Evolutionary conservation across 1,140 invertebrate genomes (phyloP).

Genomic region (Drosophila navojoa): DNA sequence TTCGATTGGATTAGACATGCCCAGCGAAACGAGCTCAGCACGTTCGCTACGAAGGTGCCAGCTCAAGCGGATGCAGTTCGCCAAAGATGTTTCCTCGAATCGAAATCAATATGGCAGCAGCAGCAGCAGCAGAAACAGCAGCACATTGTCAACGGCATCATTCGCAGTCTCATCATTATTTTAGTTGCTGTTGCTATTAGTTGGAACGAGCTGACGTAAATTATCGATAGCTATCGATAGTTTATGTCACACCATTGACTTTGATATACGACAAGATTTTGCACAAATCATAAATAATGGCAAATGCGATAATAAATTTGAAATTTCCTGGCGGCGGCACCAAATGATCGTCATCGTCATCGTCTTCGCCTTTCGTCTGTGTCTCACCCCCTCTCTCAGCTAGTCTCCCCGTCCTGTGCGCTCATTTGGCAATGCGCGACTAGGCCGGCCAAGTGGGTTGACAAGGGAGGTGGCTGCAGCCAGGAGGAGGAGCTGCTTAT

Average conservation of each 20-base stretch:
- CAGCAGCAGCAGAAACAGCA: neutral
- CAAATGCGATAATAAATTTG: conserved; percentile 77
- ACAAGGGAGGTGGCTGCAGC: conserved; percentile 28
- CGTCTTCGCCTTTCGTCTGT: conserved; percentile 2
- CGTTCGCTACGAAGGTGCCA: conserved; percentile 24
- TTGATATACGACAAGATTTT: conserved; percentile 73
- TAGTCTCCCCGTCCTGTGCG: neutral
- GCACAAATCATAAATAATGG: conserved; percentile 76
- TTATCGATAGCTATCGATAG: conserved; percentile 66
- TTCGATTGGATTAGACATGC: conserved; percentile 11
- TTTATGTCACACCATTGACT: conserved; percentile 69
- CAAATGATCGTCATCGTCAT: conserved; percentile 53
- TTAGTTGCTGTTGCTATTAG: conserved; percentile 30
- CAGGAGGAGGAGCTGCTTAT: neutral
- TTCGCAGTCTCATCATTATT: conserved; percentile 47
- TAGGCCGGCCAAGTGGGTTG: conserved; percentile 48
- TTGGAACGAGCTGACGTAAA: conserved; percentile 60
- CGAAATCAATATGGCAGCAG: conserved; percentile 8
- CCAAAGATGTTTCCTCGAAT: conserved; percentile 22
- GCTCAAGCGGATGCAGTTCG: conserved; percentile 36
- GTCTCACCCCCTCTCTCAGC: neutral
- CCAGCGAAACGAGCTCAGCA: conserved; percentile 1
- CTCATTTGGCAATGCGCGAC: conserved; percentile 38
- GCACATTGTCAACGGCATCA: conserved; percentile 40
- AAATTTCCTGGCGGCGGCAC: conserved; percentile 66